Conservation (phyloP, 35 echinoderm and acorn worm genomes). For the Patiria miniata region DNA sequence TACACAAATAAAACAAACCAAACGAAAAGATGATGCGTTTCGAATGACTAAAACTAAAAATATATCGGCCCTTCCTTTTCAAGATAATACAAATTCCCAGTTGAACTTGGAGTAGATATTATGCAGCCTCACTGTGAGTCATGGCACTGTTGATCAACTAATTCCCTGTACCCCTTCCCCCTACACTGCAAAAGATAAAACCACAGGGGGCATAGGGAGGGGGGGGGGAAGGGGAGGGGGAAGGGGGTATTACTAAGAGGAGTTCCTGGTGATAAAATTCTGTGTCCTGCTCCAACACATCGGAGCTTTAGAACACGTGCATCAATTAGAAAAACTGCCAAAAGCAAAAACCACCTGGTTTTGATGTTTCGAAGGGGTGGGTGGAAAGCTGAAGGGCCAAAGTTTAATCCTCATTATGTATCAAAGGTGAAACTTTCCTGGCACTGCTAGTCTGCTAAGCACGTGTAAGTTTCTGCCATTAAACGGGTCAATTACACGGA, state of each 20-base stretch:
- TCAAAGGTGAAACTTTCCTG: too few species aligned
- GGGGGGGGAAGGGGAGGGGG: not conserved
- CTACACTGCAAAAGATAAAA: not conserved
- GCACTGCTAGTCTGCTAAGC: too few species aligned
- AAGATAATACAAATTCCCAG: not conserved
- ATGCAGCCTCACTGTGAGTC: constrained; percentile 26
- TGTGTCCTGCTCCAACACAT: too few species aligned
- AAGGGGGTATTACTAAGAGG: not conserved
- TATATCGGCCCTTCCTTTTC: not conserved
- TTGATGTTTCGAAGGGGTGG: too few species aligned
- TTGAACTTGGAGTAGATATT: not conserved
- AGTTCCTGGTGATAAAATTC: constrained; percentile 3
- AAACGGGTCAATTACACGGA: too few species aligned
- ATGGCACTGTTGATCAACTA: not conserved
- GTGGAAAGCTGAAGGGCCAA: too few species aligned
- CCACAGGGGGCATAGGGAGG: not conserved
- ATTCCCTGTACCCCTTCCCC: not conserved
- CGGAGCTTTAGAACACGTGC: too few species aligned
- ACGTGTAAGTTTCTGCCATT: too few species aligned
- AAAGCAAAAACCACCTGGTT: too few species aligned
- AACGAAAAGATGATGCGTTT: not conserved
- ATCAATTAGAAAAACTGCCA: too few species aligned
- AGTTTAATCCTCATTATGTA: too few species aligned
- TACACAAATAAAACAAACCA: not conserved
- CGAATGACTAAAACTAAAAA: not conserved